Conservation (phyloP, 2,888 invertebrate species). For the Sesia apiformis region DNA sequence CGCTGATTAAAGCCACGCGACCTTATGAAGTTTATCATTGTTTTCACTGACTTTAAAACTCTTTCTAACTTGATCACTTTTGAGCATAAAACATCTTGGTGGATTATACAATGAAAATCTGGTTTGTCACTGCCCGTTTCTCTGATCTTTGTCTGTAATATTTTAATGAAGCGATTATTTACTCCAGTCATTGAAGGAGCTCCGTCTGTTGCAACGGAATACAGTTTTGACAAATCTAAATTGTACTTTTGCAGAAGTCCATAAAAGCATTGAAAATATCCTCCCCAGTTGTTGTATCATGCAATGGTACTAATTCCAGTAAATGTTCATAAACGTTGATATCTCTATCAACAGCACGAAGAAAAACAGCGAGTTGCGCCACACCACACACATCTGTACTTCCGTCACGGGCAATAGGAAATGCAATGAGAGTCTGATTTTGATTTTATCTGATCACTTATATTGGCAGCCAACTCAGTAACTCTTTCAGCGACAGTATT, state of each 20-base stretch:
- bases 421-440: slow-evolving; percentile 1
- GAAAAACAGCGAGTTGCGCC: not conserved
- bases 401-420: not conserved
- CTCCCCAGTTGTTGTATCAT: slow-evolving; percentile 11
- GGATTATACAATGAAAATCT: slow-evolving; percentile 6
- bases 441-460: not conserved
- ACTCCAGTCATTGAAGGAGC: slow-evolving; percentile 16
- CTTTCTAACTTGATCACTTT: slow-evolving; percentile 8
- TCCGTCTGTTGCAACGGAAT: slow-evolving; percentile 17
- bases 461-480: slow-evolving; percentile 1
- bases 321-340: slow-evolving; percentile 3
- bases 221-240: slow-evolving; percentile 13
- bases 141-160: not conserved
- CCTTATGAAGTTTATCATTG: slow-evolving; percentile 12
- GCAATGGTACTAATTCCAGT: slow-evolving; percentile 2
- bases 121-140: not conserved
- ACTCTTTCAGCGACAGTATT: slow-evolving; percentile 2
- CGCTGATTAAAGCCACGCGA: slow-evolving; percentile 12
- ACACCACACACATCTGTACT: slow-evolving; percentile 1
- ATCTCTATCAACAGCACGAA: slow-evolving; percentile 2
- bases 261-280: slow-evolving; percentile 15
- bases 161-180: slow-evolving; percentile 7
- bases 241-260: slow-evolving; percentile 15
- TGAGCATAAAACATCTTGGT: slow-evolving; percentile 10
- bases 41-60: slow-evolving; percentile 5